phyloP scores from a whole-genome alignment of 1,140 invertebrate species.

The Cyclargus thomasi region DNA sequence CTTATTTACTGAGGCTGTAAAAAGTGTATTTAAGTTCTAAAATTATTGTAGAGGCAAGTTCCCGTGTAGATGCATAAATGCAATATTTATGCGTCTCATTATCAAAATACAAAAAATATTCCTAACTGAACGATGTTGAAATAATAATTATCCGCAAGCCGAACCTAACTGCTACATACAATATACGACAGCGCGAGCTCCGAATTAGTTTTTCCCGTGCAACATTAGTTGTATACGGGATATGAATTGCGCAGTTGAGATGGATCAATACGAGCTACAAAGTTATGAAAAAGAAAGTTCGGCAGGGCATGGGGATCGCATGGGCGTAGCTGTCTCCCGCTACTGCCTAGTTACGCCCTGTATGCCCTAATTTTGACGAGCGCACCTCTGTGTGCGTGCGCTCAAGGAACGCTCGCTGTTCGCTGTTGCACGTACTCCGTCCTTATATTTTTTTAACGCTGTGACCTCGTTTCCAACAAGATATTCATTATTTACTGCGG shows the following conservation, averaged over 20 bases:
- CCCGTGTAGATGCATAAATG: too few species aligned
- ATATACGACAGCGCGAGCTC: not conserved
- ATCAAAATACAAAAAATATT: not conserved
- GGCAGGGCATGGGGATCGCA: slow-evolving; percentile 62
- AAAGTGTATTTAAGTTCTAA: too few species aligned
- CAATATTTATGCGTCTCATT: too few species aligned
- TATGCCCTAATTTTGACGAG: slow-evolving; percentile 72
- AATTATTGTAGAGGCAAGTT: too few species aligned
- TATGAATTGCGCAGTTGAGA: slow-evolving; percentile 70
- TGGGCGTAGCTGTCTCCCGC: slow-evolving; percentile 60
- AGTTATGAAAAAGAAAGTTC: slow-evolving; percentile 74
- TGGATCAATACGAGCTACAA: slow-evolving; percentile 70
- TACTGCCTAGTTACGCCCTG: slow-evolving; percentile 71
- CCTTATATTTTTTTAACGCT: slow-evolving; percentile 19
- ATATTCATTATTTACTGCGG: not conserved
- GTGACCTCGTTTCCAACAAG: slow-evolving; percentile 5
- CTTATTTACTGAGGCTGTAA: too few species aligned
- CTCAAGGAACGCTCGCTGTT: slow-evolving; percentile 25
- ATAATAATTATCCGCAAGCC: too few species aligned
- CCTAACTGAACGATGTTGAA: not conserved
- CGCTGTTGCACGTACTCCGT: slow-evolving; percentile 26
- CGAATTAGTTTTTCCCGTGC: slow-evolving; percentile 42
- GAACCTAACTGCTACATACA: not conserved
- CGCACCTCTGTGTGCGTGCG: slow-evolving; percentile 50
- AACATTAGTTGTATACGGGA: slow-evolving; percentile 58